Percentiles rank a stretch among this genome's conserved stretches.
Evolutionary conservation across 2,888 invertebrate genomes (phyloP).

Genomic region (Brenthis ino): DNA sequence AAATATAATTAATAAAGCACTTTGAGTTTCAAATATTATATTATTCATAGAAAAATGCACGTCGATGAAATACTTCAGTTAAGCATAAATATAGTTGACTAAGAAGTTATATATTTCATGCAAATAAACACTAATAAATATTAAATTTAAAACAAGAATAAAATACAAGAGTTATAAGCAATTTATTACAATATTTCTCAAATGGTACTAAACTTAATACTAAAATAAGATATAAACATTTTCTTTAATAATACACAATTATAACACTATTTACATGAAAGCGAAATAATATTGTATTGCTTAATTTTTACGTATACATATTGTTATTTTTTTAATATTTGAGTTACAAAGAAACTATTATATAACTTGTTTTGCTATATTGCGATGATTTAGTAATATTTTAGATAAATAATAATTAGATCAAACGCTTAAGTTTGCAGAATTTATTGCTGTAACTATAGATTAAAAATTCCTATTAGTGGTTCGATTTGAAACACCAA

Average conservation of each 20-base stretch:
- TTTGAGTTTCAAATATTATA: background rate
- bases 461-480: constrained; percentile 56
- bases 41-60: background rate
- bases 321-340: background rate
- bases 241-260: background rate
- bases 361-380: constrained; percentile 17
- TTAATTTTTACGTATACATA: background rate
- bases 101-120: background rate
- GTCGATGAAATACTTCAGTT: constrained; percentile 3
- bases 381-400: constrained; percentile 16
- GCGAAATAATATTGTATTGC: background rate
- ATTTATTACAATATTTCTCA: background rate
- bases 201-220: constrained; percentile 14
- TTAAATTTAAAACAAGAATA: background rate
- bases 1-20: background rate
- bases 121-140: constrained; percentile 5
- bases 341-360: constrained; percentile 6
- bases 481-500: constrained; percentile 71
- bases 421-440: constrained; percentile 33
- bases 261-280: too few relatives aligned
- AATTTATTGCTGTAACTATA: constrained; percentile 31
- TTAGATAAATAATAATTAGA: constrained; percentile 20
- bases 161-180: background rate
- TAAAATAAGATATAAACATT: constrained; percentile 4
- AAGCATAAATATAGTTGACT: constrained; percentile 2